Conservation (phyloP, 2,113 vertebrate species). For the Craseonycteris thonglongyai region DNA sequence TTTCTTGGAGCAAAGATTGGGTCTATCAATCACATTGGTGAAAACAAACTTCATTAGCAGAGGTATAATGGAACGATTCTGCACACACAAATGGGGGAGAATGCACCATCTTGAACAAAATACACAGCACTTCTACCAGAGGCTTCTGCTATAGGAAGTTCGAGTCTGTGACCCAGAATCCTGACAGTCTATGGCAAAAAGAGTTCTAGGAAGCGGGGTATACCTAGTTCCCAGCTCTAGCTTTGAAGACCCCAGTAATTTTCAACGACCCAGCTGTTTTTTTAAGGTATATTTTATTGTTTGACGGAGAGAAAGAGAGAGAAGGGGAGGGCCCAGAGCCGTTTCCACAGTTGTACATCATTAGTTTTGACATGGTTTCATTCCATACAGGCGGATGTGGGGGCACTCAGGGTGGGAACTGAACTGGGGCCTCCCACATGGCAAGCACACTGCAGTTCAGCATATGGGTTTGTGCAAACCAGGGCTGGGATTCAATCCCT, state of each 20-base stretch:
- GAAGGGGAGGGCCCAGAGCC: too few species aligned
- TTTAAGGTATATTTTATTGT: too few species aligned
- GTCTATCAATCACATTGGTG: background rate
- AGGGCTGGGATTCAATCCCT: too few species aligned
- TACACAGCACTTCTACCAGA: background rate
- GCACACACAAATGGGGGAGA: background rate
- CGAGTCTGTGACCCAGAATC: background rate
- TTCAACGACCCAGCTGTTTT: too few species aligned
- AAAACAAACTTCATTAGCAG: background rate
- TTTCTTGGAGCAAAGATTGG: slow-evolving; percentile 3
- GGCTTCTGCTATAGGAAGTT: background rate
- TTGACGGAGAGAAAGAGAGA: too few species aligned
- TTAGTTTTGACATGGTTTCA: too few species aligned
- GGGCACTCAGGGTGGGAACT: too few species aligned
- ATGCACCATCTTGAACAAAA: background rate
- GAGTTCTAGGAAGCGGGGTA: background rate
- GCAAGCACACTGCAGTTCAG: too few species aligned
- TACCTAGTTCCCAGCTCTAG: background rate
- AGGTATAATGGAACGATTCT: background rate
- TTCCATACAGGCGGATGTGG: too few species aligned
- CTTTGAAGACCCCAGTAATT: background rate
- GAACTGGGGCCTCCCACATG: too few species aligned
- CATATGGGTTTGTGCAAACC: too few species aligned
- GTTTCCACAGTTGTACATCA: too few species aligned
- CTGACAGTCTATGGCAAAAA: background rate